Evolutionary conservation across 2,113 vertebrate species (phyloP).

Genomic region (Oncorhynchus tshawytscha): DNA sequence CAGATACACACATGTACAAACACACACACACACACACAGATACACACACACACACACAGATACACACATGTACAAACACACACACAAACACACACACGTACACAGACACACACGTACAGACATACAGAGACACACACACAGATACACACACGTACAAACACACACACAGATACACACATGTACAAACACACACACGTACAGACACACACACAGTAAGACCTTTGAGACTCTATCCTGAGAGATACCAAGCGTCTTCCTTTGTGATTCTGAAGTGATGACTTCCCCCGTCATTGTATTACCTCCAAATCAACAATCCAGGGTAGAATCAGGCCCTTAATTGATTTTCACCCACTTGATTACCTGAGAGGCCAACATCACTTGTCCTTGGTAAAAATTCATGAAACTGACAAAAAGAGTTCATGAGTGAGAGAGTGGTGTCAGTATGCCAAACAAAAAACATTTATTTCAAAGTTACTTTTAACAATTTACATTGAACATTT

Average conservation of each 20-base stretch:
- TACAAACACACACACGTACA: neutral
- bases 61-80: too few species aligned
- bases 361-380: neutral
- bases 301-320: neutral
- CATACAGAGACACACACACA: too few species aligned
- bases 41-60: too few species aligned
- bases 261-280: neutral
- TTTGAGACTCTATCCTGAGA: neutral
- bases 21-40: too few species aligned
- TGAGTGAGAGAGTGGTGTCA: neutral
- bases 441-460: too few species aligned
- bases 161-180: too few species aligned
- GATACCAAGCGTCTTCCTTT: neutral
- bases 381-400: constrained; percentile 9
- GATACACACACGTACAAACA: too few species aligned
- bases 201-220: neutral
- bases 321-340: neutral
- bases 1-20: too few species aligned
- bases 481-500: too few species aligned
- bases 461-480: too few species aligned
- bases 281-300: neutral
- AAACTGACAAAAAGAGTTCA: constrained; percentile 4
- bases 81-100: too few species aligned
- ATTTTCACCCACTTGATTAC: neutral
- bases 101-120: too few species aligned